A percentile compares a stretch with the other conserved stretches of the same genome.
Conservation (phyloP, 1,140 invertebrate species). For the Drosophila arawakana region DNA sequence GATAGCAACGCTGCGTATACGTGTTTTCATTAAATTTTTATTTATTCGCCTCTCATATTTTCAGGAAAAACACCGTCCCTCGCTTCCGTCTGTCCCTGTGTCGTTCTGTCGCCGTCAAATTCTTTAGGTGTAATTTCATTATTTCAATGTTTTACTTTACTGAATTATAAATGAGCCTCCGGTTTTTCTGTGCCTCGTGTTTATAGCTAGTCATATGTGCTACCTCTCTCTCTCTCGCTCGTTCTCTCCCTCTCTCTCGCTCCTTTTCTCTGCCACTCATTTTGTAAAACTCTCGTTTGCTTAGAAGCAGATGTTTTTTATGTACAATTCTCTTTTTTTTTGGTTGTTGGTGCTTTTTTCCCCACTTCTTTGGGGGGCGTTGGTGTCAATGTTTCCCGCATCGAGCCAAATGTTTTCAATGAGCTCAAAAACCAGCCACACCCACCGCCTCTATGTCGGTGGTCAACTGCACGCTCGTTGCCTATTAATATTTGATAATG, state of each 20-base stretch:
- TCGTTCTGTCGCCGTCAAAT: constrained; percentile 49
- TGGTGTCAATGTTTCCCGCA: constrained; percentile 69
- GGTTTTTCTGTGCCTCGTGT: constrained; percentile 38
- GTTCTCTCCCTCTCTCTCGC: neutral
- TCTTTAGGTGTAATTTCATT: constrained; percentile 81
- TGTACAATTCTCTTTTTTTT: constrained; percentile 10
- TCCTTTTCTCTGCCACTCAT: neutral
- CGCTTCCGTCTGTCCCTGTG: constrained; percentile 6
- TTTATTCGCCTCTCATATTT: constrained; percentile 74
- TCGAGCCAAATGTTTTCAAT: constrained; percentile 70
- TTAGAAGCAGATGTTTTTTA: constrained; percentile 65
- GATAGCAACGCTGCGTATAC: constrained; percentile 57
- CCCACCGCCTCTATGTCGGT: constrained; percentile 3
- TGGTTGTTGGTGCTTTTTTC: neutral
- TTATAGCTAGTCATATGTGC: constrained; percentile 75
- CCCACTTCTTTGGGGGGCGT: constrained; percentile 51
- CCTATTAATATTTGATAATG: constrained; percentile 80
- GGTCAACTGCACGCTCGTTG: constrained; percentile 39
- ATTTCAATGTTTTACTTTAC: constrained; percentile 81
- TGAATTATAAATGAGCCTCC: constrained; percentile 75
- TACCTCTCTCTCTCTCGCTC: neutral
- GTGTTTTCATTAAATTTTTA: constrained; percentile 82
- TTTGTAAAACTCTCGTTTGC: constrained; percentile 27
- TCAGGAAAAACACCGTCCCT: constrained; percentile 24
- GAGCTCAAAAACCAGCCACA: constrained; percentile 43